Evolutionary conservation across 2,888 invertebrate species (phyloP).

Genomic region (Heteropelma amictum): DNA sequence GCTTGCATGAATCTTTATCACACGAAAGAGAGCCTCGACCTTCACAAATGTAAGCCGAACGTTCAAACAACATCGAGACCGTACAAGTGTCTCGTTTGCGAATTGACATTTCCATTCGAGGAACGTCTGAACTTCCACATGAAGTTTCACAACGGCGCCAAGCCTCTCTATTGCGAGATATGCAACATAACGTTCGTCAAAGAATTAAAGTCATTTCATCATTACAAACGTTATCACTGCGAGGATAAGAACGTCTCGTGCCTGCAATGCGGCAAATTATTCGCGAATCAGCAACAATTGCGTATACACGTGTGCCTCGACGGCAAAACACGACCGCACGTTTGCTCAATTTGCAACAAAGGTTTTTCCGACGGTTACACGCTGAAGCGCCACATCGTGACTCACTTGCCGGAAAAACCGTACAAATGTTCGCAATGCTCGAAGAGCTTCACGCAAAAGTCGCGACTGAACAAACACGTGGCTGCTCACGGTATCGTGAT

Average conservation of each 20-base stretch:
- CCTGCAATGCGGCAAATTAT: conserved; percentile 69
- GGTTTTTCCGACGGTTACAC: conserved; percentile 70
- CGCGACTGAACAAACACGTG: conserved; percentile 67
- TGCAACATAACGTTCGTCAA: conserved; percentile 68
- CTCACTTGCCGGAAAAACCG: conserved; percentile 69
- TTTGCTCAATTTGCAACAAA: conserved; percentile 69
- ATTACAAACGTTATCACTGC: conserved; percentile 69
- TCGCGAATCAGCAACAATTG: conserved; percentile 62
- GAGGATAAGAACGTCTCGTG: conserved; percentile 64
- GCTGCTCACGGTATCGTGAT: conserved; percentile 65
- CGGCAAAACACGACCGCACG: conserved; percentile 67
- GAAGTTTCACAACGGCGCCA: conserved; percentile 65
- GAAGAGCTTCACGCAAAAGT: conserved; percentile 70
- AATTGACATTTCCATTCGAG: conserved; percentile 65
- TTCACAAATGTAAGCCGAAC: conserved; percentile 68
- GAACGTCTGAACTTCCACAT: conserved; percentile 68
- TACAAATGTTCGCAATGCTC: conserved; percentile 68
- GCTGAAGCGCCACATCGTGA: conserved; percentile 68
- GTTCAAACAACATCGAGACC: conserved; percentile 64
- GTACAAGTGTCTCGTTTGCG: conserved; percentile 64
- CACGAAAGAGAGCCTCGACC: conserved; percentile 65
- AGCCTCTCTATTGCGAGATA: conserved; percentile 64
- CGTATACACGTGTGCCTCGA: conserved; percentile 65
- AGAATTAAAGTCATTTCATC: conserved; percentile 67
- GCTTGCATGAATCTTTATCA: conserved; percentile 71